A percentile compares a stretch with the other conserved stretches of the same genome.
Conservation (phyloP, 2,113 vertebrate species). For the Seriola rivoliana region DNA sequence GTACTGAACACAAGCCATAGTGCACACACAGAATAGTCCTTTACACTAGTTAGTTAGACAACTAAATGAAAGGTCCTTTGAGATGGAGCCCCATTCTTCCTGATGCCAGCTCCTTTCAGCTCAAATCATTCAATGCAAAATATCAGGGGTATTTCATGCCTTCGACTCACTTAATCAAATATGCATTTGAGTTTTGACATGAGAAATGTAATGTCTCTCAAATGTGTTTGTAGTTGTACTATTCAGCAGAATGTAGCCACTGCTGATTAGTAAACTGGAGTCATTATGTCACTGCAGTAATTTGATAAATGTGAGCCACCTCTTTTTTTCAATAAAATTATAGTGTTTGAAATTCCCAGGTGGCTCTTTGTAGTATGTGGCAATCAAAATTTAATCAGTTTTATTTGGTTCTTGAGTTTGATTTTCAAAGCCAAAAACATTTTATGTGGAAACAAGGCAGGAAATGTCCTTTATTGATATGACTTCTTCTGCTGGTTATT, state of each 20-base stretch:
- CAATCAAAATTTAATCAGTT: neutral
- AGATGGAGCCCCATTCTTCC: constrained; percentile 70
- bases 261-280: neutral
- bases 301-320: neutral
- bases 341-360: neutral
- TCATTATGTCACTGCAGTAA: neutral
- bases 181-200: neutral
- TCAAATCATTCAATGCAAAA: constrained; percentile 69
- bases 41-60: constrained; percentile 1
- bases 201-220: neutral
- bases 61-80: constrained; percentile 64
- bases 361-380: neutral
- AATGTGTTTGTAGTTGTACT: neutral
- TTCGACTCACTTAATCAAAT: constrained; percentile 49
- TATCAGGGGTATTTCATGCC: constrained; percentile 74
- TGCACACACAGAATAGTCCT: constrained; percentile 20
- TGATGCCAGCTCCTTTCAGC: constrained; percentile 69
- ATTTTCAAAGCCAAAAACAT: constrained; percentile 21
- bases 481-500: constrained; percentile 65
- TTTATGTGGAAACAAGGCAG: constrained; percentile 62
- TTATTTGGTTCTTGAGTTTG: constrained; percentile 3
- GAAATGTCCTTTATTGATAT: constrained; percentile 72
- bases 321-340: neutral
- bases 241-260: neutral
- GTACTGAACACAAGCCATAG: neutral